Evolutionary conservation across 2,888 invertebrate genomes (phyloP).

Genomic region (Lasioglossum marginatum): DNA sequence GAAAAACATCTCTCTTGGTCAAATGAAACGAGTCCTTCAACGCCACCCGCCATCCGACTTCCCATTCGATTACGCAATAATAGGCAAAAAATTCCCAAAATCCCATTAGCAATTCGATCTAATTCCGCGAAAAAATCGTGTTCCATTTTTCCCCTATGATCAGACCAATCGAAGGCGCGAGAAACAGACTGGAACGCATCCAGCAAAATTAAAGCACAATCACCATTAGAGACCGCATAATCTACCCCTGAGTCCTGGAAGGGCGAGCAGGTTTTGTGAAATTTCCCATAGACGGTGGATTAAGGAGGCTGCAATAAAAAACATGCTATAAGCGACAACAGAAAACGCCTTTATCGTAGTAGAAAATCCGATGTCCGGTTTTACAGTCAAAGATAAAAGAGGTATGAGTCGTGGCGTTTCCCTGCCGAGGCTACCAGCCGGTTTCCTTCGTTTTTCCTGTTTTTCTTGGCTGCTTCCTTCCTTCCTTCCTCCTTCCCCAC

Average conservation of each 20-base stretch:
- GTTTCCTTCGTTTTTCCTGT: conserved; percentile 20
- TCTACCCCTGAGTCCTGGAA: neutral
- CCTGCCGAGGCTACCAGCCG: conserved; percentile 6
- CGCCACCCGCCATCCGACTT: neutral
- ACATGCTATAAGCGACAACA: neutral
- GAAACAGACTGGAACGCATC: no score
- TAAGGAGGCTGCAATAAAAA: neutral
- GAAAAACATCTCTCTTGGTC: neutral
- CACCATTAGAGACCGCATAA: neutral
- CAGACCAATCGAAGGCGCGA: no score
- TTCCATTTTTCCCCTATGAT: neutral
- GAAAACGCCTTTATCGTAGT: conserved; percentile 41
- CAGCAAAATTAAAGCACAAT: neutral
- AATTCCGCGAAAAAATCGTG: neutral
- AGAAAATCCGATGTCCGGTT: conserved; percentile 58
- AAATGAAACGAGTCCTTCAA: neutral
- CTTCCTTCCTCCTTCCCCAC: neutral
- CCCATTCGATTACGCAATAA: neutral
- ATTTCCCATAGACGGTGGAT: neutral
- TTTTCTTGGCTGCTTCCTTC: conserved; percentile 11
- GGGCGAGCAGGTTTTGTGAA: neutral
- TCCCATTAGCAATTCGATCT: neutral
- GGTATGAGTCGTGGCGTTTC: conserved; percentile 18
- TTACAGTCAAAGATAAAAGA: conserved; percentile 59
- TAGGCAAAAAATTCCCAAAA: neutral